Base-by-base conservation (phyloP, 2,888 invertebrate genomes). In the Pardosa pseudoannulata region DNA sequence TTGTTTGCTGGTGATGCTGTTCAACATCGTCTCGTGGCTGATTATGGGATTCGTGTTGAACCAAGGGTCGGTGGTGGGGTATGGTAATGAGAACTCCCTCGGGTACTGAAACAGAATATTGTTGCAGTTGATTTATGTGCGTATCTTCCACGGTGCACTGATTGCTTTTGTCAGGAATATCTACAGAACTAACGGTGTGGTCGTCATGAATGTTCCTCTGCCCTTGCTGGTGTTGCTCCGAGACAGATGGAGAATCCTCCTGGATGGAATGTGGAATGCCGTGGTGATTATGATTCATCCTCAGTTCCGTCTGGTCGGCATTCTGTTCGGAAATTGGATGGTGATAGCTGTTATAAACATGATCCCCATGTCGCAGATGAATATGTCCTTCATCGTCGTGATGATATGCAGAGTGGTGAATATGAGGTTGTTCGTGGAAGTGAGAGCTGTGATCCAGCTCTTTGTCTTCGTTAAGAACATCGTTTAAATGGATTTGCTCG, bases 371-470 rank as follows among this genome's bases (percentile, higher is more conserved):
- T 23, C 73, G 67, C 9, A 81, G 19, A 13, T 73, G 72, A 36
- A 80, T 50, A 36, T 72, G 64, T 7, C 19, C 73, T 28, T 56
- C 56, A 1, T 41, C 50, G 16, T 56, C 39, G 5, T 46, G 28
- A 56, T 70, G 78, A 31, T 29, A 28, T n/a, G 19, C 65, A 39
- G 29, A 3, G 23, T 75, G 81, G 11, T 72, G 76, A 56, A 78
- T 83, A n/a, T 83, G 83, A 13, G 76, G 78, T 31, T 78, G 78
- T 5, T 83, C 72, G 6, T 73, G 72, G 29, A 67, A 78, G 29
- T 67, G 64, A 16, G 76, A 39, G 29, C 36, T 70, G 7, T 83
- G 76, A 6, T 83, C 72, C 11, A 65, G 9, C 9, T 72, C 31
- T 67, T 80, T 80, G 19, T 56, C 50, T 16, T n/a, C 56, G 3